Conservation (phyloP, 2,113 vertebrate species). For the Crotalus helleri region DNA sequence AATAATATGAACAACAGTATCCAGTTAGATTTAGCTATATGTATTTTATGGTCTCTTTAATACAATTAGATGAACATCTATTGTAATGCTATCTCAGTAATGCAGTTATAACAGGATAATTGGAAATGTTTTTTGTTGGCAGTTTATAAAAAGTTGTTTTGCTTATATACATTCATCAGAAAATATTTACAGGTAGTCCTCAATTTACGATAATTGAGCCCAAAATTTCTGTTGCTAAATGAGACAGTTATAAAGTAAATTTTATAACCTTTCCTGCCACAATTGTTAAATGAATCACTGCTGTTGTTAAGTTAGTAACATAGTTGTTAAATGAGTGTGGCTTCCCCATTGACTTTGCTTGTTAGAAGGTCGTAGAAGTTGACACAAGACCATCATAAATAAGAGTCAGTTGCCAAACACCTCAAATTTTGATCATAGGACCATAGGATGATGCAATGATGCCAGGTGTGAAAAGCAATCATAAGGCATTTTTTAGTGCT, state of each 20-base stretch:
- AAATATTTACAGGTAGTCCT: neutral
- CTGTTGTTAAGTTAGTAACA: neutral
- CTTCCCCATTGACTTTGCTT: neutral
- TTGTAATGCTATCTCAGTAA: conserved; percentile 6
- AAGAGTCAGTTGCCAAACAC: neutral
- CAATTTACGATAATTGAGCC: neutral
- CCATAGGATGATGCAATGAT: neutral
- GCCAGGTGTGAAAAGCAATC: neutral
- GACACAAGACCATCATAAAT: neutral
- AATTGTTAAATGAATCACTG: neutral
- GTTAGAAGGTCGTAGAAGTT: neutral
- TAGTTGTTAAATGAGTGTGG: neutral
- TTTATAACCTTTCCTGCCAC: neutral
- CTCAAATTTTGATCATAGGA: neutral
- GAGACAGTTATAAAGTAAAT: neutral
- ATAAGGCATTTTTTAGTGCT: neutral
- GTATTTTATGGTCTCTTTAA: conserved; percentile 42
- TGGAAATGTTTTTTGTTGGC: conserved; percentile 12
- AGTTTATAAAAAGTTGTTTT: neutral
- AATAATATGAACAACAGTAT: conserved; percentile 11
- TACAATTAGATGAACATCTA: conserved; percentile 13
- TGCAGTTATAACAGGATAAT: conserved; percentile 34
- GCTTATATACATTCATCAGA: neutral
- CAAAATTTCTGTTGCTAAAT: neutral
- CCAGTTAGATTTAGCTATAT: conserved; percentile 34